Percentiles rank a stretch among this genome's conserved stretches.
phyloP scores from a whole-genome alignment of 2,113 vertebrate species.

The Marcusenius ussheri region DNA sequence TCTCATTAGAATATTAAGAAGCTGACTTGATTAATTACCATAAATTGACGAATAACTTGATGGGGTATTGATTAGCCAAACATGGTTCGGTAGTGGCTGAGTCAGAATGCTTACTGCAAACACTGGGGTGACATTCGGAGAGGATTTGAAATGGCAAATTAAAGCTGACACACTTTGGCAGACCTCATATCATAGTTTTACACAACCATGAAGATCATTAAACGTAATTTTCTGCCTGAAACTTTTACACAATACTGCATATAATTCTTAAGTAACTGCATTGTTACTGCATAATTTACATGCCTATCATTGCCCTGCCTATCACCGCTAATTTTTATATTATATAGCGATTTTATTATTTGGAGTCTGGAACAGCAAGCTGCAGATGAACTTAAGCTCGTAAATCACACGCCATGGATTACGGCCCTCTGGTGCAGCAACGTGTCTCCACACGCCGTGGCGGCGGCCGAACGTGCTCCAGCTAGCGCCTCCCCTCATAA shows the following conservation, averaged over 20 bases:
- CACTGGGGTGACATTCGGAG: background rate
- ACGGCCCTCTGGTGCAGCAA: background rate
- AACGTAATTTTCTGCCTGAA: background rate
- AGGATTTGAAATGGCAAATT: background rate
- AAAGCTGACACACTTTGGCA: background rate
- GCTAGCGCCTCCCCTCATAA: constrained; percentile 14
- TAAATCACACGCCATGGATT: background rate
- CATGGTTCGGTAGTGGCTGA: background rate
- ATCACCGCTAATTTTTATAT: background rate
- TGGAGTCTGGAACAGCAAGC: background rate
- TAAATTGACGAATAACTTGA: background rate
- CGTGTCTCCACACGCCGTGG: background rate
- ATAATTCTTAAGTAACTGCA: background rate
- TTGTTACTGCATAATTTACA: background rate
- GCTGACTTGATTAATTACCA: background rate
- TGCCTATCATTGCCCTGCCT: background rate
- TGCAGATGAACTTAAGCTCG: background rate
- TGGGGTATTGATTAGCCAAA: background rate
- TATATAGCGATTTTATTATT: background rate
- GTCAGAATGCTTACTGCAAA: background rate
- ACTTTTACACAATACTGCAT: background rate
- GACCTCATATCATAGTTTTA: background rate
- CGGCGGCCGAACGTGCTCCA: background rate
- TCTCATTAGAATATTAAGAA: background rate
- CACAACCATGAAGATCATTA: background rate